phyloP scores from a whole-genome alignment of 2,888 invertebrate genomes.

The Lacanobia oleracea region DNA sequence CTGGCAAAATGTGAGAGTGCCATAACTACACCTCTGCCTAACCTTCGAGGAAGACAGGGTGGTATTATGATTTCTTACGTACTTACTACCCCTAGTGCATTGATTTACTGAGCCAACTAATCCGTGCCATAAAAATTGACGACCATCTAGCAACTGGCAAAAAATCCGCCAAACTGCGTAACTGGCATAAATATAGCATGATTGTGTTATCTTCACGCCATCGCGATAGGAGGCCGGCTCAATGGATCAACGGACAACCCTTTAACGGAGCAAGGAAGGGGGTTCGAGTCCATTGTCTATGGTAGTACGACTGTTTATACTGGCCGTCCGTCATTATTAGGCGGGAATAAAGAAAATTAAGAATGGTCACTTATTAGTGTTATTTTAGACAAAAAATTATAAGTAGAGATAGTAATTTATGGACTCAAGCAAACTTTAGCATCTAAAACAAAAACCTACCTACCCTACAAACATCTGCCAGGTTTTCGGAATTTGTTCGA shows the following conservation, averaged over 20 bases:
- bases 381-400: not conserved
- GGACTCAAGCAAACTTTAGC: no score
- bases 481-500: no score
- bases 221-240: slow-evolving; percentile 70
- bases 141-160: slow-evolving; percentile 68
- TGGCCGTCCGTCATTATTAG: slow-evolving; percentile 17
- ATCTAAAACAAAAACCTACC: no score
- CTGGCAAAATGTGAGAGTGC: no score
- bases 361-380: not conserved
- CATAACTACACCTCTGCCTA: no score
- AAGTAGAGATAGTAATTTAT: no score
- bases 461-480: no score
- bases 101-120: slow-evolving; percentile 57
- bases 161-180: slow-evolving; percentile 73
- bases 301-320: slow-evolving; percentile 39
- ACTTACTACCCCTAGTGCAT: not conserved
- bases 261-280: slow-evolving; percentile 67
- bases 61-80: no score
- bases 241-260: slow-evolving; percentile 77
- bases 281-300: slow-evolving; percentile 67
- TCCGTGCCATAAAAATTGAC: slow-evolving; percentile 82
- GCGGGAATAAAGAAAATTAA: slow-evolving; percentile 9
- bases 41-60: no score
- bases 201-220: slow-evolving; percentile 73
- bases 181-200: slow-evolving; percentile 70